Percentiles rank a stretch among this genome's conserved stretches.
phyloP scores from a whole-genome alignment of 2,888 invertebrate genomes.

The Acheta domesticus region DNA sequence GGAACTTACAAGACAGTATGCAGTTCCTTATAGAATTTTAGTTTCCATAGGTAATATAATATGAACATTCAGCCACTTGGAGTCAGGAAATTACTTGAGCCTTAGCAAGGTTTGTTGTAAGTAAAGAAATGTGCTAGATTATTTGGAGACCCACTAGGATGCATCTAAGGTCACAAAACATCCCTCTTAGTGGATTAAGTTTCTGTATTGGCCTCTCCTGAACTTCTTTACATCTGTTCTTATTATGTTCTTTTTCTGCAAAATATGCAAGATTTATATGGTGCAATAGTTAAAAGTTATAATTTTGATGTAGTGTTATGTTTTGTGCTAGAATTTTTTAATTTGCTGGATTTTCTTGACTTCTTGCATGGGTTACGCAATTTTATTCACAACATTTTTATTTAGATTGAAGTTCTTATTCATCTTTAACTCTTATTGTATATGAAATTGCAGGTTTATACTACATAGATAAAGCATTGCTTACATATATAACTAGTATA shows the following conservation, averaged over 20 bases:
- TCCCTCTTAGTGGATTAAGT: too few species aligned
- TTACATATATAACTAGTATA: conserved; percentile 5
- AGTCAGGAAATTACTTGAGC: too few species aligned
- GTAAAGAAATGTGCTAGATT: neutral
- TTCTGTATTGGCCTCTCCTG: too few species aligned
- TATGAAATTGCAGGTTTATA: neutral
- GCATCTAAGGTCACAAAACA: too few species aligned
- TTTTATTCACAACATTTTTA: neutral
- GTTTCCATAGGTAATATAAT: neutral
- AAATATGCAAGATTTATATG: neutral
- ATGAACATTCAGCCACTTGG: too few species aligned
- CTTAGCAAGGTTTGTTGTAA: neutral
- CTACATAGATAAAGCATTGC: neutral
- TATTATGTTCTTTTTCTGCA: neutral
- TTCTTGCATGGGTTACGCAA: neutral
- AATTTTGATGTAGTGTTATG: neutral
- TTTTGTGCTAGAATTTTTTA: neutral
- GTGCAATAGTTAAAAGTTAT: conserved; percentile 2
- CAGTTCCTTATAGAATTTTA: neutral
- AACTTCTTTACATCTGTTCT: neutral
- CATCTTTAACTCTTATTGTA: neutral
- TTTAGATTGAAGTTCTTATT: neutral
- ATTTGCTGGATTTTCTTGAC: neutral
- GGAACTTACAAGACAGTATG: neutral
- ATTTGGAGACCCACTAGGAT: neutral